These are phyloP conservation scores for Eudyptes chrysolophus DNA, from an alignment of 2,113 vertebrate species.

Conservation along the genomic window DNA sequence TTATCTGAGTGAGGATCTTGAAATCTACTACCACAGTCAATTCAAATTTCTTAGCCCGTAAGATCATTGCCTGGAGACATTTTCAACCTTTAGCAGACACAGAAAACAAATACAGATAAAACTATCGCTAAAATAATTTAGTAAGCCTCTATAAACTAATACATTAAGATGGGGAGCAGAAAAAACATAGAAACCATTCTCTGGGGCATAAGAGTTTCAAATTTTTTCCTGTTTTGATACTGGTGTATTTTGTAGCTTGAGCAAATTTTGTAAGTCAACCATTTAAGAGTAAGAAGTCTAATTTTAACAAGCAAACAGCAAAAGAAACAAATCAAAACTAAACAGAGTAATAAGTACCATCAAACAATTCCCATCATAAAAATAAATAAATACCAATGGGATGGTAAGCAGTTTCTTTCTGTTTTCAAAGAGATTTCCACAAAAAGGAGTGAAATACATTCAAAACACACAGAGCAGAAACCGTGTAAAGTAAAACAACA, in stretches of 20 bases:
- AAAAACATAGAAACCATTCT: not conserved
- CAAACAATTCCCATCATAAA: not conserved
- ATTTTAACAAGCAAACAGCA: not conserved
- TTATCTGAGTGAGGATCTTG: not conserved
- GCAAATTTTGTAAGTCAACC: not conserved
- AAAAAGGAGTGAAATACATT: not conserved
- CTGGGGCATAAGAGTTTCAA: not conserved
- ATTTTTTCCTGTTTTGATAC: not conserved
- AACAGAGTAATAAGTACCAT: not conserved
- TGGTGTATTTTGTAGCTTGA: not conserved
- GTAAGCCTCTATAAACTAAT: not conserved
- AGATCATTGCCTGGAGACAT: accelerated
- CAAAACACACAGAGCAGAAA: not conserved
- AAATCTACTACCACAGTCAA: not conserved
- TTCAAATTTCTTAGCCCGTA: not conserved
- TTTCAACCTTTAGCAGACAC: not conserved
- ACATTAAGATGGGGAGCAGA: not conserved
- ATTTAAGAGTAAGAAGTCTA: not conserved
- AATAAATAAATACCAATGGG: not conserved
- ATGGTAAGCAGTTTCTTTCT: not conserved
- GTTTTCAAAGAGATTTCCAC: not conserved
- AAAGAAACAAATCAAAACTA: not conserved
- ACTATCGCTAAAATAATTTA: not conserved
- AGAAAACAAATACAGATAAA: not conserved
- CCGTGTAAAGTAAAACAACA: not conserved